These are phyloP conservation scores for Helicoverpa zea DNA, from an alignment of 1,140 invertebrate species.

Conservation along the genomic window DNA sequence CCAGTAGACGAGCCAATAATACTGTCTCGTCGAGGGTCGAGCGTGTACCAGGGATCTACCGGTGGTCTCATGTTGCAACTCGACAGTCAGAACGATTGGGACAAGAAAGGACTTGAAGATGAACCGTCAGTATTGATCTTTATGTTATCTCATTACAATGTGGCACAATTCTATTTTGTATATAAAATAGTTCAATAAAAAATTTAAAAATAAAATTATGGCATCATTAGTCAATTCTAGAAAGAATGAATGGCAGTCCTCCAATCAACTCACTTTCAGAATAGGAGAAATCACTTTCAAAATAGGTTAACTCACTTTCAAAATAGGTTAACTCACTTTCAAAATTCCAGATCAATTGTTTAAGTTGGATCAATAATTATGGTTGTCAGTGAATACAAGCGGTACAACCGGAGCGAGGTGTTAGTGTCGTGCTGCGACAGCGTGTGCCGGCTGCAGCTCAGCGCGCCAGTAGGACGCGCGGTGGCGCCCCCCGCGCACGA, in stretches of 20 bases:
- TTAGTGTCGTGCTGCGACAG: conserved; percentile 70
- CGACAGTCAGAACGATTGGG: conserved; percentile 48
- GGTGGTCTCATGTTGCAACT: conserved; percentile 65
- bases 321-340: too few species aligned
- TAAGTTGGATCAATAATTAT: too few species aligned
- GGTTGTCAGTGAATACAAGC: conserved; percentile 27
- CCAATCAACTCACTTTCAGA: too few species aligned
- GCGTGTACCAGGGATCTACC: conserved; percentile 65
- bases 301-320: too few species aligned
- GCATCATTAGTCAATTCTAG: too few species aligned
- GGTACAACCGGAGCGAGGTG: conserved; percentile 54
- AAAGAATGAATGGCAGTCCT: too few species aligned
- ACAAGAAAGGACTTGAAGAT: conserved; percentile 49
- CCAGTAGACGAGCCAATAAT: conserved; percentile 20
- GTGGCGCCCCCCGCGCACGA: conserved; percentile 63
- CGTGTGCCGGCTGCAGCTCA: conserved; percentile 56
- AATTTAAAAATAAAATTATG: too few species aligned
- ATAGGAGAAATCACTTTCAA: too few species aligned
- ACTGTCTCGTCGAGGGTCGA: conserved; percentile 62
- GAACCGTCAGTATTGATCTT: conserved; percentile 57
- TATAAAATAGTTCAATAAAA: neutral
- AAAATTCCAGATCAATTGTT: too few species aligned
- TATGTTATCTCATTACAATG: too few species aligned
- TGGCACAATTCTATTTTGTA: too few species aligned
- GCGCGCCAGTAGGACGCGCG: neutral